A percentile compares a stretch with the other conserved stretches of the same genome.
phyloP scores from a whole-genome alignment of 2,113 vertebrate genomes.

The Penelope pileata region DNA sequence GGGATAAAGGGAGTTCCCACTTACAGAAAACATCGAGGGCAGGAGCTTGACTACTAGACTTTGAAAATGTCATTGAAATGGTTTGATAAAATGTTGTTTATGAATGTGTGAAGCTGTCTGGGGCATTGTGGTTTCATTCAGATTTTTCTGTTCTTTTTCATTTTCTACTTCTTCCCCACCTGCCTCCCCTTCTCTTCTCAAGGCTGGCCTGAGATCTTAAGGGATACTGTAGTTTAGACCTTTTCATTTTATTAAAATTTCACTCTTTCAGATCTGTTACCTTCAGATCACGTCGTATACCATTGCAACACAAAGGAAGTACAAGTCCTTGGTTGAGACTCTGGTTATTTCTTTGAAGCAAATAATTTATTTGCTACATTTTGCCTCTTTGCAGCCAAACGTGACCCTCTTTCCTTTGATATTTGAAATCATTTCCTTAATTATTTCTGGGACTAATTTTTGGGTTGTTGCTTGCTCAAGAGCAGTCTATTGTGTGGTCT shows the following conservation, averaged over 20 bases:
- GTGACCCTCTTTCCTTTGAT: not conserved
- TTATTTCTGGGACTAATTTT: conserved; percentile 22
- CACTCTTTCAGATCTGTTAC: not conserved
- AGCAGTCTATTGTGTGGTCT: not conserved
- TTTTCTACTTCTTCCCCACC: not conserved
- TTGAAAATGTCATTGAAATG: conserved; percentile 9
- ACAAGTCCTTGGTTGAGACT: not conserved
- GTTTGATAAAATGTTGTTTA: not conserved
- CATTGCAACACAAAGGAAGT: not conserved
- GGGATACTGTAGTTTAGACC: not conserved
- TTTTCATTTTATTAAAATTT: not conserved
- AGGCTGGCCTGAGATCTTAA: not conserved
- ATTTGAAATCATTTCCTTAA: not conserved
- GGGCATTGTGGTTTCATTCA: not conserved
- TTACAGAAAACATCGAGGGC: not conserved
- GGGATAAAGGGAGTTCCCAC: not conserved
- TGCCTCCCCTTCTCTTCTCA: not conserved
- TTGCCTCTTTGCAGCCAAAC: not conserved
- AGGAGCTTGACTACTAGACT: not conserved
- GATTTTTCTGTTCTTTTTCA: not conserved
- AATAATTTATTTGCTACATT: not conserved
- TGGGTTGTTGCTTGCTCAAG: not conserved
- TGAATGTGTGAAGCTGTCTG: not conserved
- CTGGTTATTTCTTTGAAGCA: not conserved
- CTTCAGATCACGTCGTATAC: not conserved